Evolutionary conservation across 2,113 vertebrate species (phyloP).

Genomic region (Cebus imitator): DNA sequence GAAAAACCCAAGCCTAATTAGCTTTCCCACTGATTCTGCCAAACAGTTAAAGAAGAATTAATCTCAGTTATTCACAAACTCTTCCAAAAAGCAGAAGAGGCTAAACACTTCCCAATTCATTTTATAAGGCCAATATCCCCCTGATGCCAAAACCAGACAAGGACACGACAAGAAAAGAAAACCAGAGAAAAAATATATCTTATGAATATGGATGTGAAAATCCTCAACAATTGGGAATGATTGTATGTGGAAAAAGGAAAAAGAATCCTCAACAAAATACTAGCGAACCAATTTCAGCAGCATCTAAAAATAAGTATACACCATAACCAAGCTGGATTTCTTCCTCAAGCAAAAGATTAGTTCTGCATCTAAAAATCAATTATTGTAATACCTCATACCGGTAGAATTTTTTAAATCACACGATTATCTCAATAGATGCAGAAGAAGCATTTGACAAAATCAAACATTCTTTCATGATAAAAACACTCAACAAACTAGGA

Average conservation of each 20-base stretch:
- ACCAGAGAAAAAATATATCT: not conserved
- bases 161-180: not conserved
- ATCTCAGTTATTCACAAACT: not conserved
- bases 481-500: not conserved
- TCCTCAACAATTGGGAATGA: not conserved
- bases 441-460: not conserved
- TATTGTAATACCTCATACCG: not conserved
- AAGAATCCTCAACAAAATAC: slow-evolving; percentile 19
- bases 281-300: not conserved
- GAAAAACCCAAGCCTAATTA: not conserved
- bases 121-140: not conserved
- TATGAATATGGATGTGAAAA: not conserved
- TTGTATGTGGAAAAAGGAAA: too few relatives aligned
- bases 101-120: not conserved
- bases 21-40: not conserved
- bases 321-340: not conserved
- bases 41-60: not conserved
- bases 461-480: not conserved
- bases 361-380: not conserved
- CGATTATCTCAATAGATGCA: not conserved
- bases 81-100: not conserved
- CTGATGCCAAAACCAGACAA: not conserved
- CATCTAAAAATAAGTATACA: not conserved
- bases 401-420: not conserved
- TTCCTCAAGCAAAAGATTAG: not conserved